Evolutionary conservation across 2,888 invertebrate species (phyloP), one percentile per base, ranked within the genome.

Genomic region (Dorcus parallelipipedus): DNA sequence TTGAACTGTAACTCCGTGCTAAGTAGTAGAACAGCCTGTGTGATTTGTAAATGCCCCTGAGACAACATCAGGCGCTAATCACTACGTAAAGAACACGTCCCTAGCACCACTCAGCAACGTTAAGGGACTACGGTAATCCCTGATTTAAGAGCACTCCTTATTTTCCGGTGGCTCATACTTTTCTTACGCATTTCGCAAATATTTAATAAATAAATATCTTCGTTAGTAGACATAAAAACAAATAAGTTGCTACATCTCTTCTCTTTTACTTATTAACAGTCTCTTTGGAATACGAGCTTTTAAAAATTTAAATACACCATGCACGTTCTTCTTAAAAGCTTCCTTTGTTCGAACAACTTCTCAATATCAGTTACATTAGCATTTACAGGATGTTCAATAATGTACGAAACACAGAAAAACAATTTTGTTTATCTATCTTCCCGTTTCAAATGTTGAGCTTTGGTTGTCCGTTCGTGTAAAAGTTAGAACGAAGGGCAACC

Each of bases 61-160:
- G 66, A 66, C 64, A 61, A 63, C 64, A 66, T 63, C 66, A 63
- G 64, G 63, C 64, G 66, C 63, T 66, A 66, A 66, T 66, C 64
- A 64, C 66, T 63, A 60, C 63, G 57, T 64, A 66, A 58, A 64
- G 66, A 66, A 63, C 66, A 66, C 63, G 63, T 66, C 60, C 65
- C 59, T 55, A 64, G 61, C 55, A 63, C 62, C 65, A 64, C 65
- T 65, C 65, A 61, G 61, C 64, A 63, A 62, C 57, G 60, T 62
- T 63, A 57, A 61, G 65, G 60, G 64, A 65, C 62, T 65, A 62
- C 58, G 56, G 61, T 64, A 63, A 65, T 64, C 61, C 62, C 59
- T 55, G 62, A 61, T 63, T 65, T 64, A 61, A 52, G 49, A 61
- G 52, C 63, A 59, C 59, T 49, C 52, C 42, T 23, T 47, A 39